Percentiles rank a stretch among this genome's conserved stretches.
Evolutionary conservation across 2,888 invertebrate species (phyloP).

Genomic region (Gasteruption jaculator): DNA sequence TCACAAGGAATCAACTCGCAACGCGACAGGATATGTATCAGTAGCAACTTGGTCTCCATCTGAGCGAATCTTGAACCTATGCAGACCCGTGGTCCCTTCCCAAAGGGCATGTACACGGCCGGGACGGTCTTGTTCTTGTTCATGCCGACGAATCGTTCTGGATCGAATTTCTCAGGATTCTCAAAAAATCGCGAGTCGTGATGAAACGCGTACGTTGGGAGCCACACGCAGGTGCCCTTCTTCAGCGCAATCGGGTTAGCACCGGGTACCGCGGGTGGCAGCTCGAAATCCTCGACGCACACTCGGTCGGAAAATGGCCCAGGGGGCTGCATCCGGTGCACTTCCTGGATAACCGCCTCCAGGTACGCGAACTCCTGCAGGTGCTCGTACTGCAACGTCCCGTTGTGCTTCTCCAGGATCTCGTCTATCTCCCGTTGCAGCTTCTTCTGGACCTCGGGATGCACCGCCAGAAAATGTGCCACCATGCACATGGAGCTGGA

Average conservation of each 20-base stretch:
- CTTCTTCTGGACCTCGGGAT: constrained; percentile 49
- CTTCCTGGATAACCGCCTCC: constrained; percentile 52
- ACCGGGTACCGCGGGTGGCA: constrained; percentile 29
- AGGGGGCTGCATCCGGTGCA: constrained; percentile 30
- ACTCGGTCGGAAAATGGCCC: constrained; percentile 31
- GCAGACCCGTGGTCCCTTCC: constrained; percentile 41
- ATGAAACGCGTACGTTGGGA: constrained; percentile 44
- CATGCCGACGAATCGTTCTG: constrained; percentile 44
- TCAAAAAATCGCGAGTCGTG: constrained; percentile 40
- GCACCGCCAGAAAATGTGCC: constrained; percentile 30
- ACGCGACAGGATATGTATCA: constrained; percentile 18
- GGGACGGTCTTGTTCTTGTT: constrained; percentile 29
- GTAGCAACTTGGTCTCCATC: constrained; percentile 24
- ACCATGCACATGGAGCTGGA: constrained; percentile 26
- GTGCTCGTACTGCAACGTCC: constrained; percentile 48
- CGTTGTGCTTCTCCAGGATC: constrained; percentile 1
- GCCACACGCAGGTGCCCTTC: constrained; percentile 24
- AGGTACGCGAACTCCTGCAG: constrained; percentile 53
- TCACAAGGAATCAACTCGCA: constrained; percentile 33
- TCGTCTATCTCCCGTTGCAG: constrained; percentile 38
- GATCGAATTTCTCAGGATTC: constrained; percentile 46
- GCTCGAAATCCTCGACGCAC: constrained; percentile 30
- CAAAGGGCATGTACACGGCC: constrained; percentile 42
- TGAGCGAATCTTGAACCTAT: constrained; percentile 30
- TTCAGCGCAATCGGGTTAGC: constrained; percentile 30